Base-by-base conservation (phyloP, 1,140 invertebrate genomes). In the Mizuhopecten yessoensis region DNA sequence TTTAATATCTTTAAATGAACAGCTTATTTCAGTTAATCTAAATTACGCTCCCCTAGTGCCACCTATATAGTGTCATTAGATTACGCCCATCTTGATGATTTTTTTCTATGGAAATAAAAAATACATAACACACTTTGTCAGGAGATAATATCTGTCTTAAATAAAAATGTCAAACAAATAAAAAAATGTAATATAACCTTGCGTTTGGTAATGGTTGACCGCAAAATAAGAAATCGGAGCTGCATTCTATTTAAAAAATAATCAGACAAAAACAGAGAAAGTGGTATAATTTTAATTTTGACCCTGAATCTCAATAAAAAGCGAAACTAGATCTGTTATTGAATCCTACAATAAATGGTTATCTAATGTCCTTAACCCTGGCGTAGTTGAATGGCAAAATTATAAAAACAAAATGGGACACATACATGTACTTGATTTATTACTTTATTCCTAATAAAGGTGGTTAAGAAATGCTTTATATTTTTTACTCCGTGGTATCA, bases 51-150 rank as follows among this genome's bases (percentile, higher is more conserved):
- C 17, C 42, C 17, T 45, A 17, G 9, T 45, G 0, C 57, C 9
- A 75, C 57, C n/a, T 29, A n/a, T n/a, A n/a, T 5, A 75, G 57
- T 75, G 57, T 75, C 23, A 75, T 75, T 29, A 17, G 23, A 49
- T n/a, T 75, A 75, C 42, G 57, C 57, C 57, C 17, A 1, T 49
- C 13, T 13, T 49, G 15, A 2, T 17, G 57, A 75, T n/a, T 29
- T 75, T 75, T 75, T 7, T n/a, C n/a, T 29, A 75, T 75, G n/a
- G n/a, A n/a, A 75, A 75, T 29, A 75, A 75, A n/a, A 75, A 75
- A 75, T 5, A 11, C 5, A 13, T 39, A 75, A 75, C 5, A 3
- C 57, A n/a, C 23, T 29, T 75, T 29, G 17, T 29, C n/a, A 75
- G n/a, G 45, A 57, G 45, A 75, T 75, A n/a, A n/a, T 5, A 75